phyloP scores from a whole-genome alignment of 2,888 invertebrate species.

The Troides aeacus region DNA sequence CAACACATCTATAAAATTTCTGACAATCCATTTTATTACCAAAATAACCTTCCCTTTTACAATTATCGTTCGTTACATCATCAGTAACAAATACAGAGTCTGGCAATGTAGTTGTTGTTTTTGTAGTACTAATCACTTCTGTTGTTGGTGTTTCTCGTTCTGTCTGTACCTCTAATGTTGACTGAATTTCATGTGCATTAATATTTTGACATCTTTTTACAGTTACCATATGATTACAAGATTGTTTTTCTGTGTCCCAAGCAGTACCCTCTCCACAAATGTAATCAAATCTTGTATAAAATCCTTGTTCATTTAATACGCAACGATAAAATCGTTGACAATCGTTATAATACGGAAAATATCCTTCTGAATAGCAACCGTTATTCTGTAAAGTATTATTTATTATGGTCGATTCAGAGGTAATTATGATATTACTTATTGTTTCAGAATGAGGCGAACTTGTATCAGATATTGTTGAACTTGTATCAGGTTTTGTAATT shows the following conservation, averaged over 20 bases:
- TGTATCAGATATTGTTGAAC: conserved; percentile 11
- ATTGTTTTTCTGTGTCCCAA: conserved; percentile 76
- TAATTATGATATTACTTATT: not conserved
- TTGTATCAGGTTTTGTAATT: conserved; percentile 2
- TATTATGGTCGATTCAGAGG: not conserved
- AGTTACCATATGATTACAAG: conserved; percentile 78
- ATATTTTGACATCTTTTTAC: conserved; percentile 54
- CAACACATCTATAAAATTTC: conserved; percentile 85
- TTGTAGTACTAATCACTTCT: conserved; percentile 37
- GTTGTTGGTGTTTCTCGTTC: conserved; percentile 41
- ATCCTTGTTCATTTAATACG: conserved; percentile 64
- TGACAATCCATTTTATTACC: conserved; percentile 80
- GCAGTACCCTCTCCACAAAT: conserved; percentile 80
- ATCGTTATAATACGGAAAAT: conserved; percentile 82
- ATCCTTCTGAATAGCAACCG: conserved; percentile 81
- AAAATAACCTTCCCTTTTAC: conserved; percentile 81
- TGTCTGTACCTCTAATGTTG: conserved; percentile 43
- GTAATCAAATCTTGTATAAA: conserved; percentile 77
- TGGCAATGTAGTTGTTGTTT: conserved; percentile 33
- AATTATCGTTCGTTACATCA: conserved; percentile 46
- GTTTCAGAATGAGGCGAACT: conserved; percentile 5
- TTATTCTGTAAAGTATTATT: conserved; percentile 20
- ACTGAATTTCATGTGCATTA: conserved; percentile 42
- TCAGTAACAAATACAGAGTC: conserved; percentile 34
- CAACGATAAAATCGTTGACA: conserved; percentile 76